Conservation (phyloP, 1,140 invertebrate species). For the Sarcophaga peregrina region DNA sequence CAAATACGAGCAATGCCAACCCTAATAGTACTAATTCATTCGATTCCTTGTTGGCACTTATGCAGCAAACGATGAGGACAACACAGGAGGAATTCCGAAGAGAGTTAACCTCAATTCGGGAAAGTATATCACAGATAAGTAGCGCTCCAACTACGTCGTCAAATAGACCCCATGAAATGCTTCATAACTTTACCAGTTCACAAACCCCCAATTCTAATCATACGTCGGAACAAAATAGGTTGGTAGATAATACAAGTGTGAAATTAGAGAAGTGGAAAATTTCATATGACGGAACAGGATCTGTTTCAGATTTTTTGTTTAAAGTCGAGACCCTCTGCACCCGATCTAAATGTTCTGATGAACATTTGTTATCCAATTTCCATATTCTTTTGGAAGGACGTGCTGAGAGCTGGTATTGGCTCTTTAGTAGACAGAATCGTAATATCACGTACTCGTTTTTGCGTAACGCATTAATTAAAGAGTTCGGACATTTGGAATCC, state of each 20-base stretch:
- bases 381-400: background rate
- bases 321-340: background rate
- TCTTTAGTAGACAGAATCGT: background rate
- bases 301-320: conserved; percentile 8
- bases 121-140: background rate
- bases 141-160: background rate
- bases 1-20: background rate
- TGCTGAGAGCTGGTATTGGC: conserved; percentile 15
- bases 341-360: background rate
- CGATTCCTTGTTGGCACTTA: background rate
- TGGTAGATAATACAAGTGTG: background rate
- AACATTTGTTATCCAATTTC: background rate
- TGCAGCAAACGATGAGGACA: background rate
- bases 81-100: background rate
- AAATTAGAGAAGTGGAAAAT: conserved; percentile 27
- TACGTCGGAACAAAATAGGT: background rate
- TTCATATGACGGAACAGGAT: conserved; percentile 4
- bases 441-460: background rate
- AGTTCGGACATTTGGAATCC: conserved; percentile 4
- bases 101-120: background rate
- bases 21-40: background rate
- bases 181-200: background rate
- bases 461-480: background rate
- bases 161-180: background rate
- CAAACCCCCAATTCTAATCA: background rate